Evolutionary conservation across 1,140 invertebrate species (phyloP), one percentile per base, ranked within the genome.

Genomic region (Akabosia matsudoensis): DNA sequence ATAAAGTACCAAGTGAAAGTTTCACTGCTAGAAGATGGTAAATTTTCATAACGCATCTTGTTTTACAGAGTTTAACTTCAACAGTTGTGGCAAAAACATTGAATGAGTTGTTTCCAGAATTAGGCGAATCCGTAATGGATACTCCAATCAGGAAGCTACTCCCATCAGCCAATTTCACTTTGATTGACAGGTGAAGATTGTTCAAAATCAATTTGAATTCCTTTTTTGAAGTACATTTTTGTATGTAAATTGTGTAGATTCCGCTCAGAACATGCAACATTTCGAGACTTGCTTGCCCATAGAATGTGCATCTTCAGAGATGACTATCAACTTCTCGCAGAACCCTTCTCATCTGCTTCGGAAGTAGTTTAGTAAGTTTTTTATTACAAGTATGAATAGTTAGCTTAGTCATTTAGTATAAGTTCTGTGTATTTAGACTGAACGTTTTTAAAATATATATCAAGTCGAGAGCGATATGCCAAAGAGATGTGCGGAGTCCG

Each of bases 261-360:
- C 45, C 71, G 78, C 30, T 73, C 71, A 0, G 78, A 79, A 18
- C 70, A 71, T 56, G 54, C 37, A 3, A 70, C 74, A 0, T 76
- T 79, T 31, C 33, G 78, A 56, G 78, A 79, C 74, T 54, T 79
- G 4, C 31, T 79, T 1, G 34, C 78, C 3, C 78, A 79, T 31
- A 34, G 75, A 33, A 61, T 28, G 0, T 76, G 78, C 22, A 13
- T 72, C 10, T 22, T n/a, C 0, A 1, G 70, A 3, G 14, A 34
- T 10, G 61, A 67, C 31, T 56, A 4, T 13, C 54, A 10, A 22
- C 54, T 56, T n/a, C 14, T 56, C 13, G 22, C 54, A 16, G 54
- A 56, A 10, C 13, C 54, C 7, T 56, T 56, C 22, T 4, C 14
- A 4, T 13, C 54, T 13, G n/a, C 54, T 7, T 10, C 10, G 7